Conservation (phyloP, 2,113 vertebrate species). For the Mirounga angustirostris region DNA sequence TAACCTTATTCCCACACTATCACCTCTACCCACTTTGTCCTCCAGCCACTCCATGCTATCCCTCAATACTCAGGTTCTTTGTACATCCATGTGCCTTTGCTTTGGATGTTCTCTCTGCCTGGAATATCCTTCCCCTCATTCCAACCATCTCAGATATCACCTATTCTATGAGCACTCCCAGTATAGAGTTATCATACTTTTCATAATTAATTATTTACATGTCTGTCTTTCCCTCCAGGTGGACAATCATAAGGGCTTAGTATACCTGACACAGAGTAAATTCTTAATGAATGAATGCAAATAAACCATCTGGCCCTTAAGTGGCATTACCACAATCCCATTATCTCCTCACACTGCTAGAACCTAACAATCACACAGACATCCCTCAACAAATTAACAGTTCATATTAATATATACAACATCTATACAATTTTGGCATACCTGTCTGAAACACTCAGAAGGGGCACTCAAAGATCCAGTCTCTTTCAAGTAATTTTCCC, state of each 20-base stretch:
- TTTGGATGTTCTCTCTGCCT: conserved; percentile 48
- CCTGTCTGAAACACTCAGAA: conserved; percentile 95
- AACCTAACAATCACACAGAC: conserved; percentile 40
- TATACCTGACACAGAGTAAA: conserved; percentile 44
- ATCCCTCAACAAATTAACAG: conserved; percentile 22
- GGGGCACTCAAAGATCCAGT: conserved; percentile 93
- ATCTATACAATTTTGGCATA: conserved; percentile 82
- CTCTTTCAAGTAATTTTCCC: conserved; percentile 96
- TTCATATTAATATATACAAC: conserved; percentile 35
- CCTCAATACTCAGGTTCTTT: conserved; percentile 49
- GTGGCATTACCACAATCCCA: conserved; percentile 30
- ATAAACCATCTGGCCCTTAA: conserved; percentile 48
- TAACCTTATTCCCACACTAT: not conserved
- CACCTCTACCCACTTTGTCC: not conserved
- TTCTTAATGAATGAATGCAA: conserved; percentile 59
- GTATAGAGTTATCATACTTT: conserved; percentile 24
- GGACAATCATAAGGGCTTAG: not conserved
- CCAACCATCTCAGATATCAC: conserved; percentile 16
- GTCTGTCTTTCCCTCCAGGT: conserved; percentile 53
- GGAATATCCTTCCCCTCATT: conserved; percentile 20
- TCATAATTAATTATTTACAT: conserved; percentile 59
- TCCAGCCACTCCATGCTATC: not conserved
- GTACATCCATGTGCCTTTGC: not conserved
- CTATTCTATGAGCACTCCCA: conserved; percentile 20
- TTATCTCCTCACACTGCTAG: conserved; percentile 18